A percentile compares a stretch with the other conserved stretches of the same genome.
Evolutionary conservation across 2,113 vertebrate genomes (phyloP).

Genomic region (Sylvia atricapilla): DNA sequence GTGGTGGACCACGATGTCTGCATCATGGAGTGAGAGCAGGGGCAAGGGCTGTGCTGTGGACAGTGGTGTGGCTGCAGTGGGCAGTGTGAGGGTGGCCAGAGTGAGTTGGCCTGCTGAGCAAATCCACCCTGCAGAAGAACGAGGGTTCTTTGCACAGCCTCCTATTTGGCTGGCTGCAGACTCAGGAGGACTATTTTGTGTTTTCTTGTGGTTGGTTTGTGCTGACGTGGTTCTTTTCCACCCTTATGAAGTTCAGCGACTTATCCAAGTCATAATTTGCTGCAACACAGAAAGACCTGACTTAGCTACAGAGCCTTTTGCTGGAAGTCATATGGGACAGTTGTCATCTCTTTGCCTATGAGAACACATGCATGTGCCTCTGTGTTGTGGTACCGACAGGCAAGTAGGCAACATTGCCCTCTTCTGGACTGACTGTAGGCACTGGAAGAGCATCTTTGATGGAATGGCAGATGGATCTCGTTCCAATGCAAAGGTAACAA

Average conservation of each 20-base stretch:
- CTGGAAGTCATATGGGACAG: neutral
- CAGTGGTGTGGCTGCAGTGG: neutral
- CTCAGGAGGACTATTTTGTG: neutral
- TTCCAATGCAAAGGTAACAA: neutral
- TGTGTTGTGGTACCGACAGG: neutral
- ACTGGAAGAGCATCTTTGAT: neutral
- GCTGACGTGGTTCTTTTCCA: neutral
- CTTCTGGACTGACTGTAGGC: conserved; percentile 21
- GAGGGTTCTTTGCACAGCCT: neutral
- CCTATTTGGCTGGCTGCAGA: neutral
- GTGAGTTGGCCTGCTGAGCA: neutral
- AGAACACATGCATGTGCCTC: rapidly evolving
- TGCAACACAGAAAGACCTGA: neutral
- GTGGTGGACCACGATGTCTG: neutral
- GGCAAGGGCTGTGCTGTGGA: neutral
- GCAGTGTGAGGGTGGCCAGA: neutral
- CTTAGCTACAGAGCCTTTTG: neutral
- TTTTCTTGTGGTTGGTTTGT: neutral
- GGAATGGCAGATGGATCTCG: neutral
- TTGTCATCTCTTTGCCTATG: neutral
- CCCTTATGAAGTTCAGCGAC: neutral
- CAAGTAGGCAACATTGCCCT: conserved; percentile 37
- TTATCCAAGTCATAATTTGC: neutral
- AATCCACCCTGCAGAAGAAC: neutral
- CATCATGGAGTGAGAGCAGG: neutral